Conservation (phyloP, 2,888 invertebrate species). For the Oconnorella tubifera region DNA sequence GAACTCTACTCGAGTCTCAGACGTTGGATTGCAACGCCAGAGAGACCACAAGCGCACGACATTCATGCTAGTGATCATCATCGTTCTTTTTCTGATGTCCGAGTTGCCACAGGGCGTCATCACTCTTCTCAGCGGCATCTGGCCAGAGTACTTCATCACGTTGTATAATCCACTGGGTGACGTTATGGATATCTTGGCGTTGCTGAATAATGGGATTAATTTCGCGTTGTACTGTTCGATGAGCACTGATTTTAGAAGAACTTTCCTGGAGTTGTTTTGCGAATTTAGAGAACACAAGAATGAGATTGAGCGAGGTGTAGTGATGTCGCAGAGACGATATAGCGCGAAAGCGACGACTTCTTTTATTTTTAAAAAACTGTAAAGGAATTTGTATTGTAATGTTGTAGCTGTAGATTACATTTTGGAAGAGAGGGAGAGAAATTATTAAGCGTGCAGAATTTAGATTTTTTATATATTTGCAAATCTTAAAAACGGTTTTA, state of each 20-base stretch:
- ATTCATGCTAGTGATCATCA: slow-evolving; percentile 82
- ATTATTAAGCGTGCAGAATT: no score
- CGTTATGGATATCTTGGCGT: slow-evolving; percentile 82
- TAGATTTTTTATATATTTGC: no score
- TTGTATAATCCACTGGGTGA: slow-evolving; percentile 66
- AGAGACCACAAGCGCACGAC: slow-evolving; percentile 60
- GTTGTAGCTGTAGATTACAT: no score
- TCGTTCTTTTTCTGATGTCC: slow-evolving; percentile 79
- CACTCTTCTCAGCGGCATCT: slow-evolving; percentile 63
- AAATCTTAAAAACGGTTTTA: no score
- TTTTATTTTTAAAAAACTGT: no score
- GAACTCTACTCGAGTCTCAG: no score
- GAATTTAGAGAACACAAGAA: not conserved
- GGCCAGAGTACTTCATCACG: slow-evolving; percentile 40
- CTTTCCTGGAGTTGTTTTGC: slow-evolving; percentile 45
- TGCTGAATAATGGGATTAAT: slow-evolving; percentile 86
- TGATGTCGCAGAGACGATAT: no score
- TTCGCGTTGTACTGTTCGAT: slow-evolving; percentile 89
- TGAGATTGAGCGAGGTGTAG: no score
- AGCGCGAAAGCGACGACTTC: no score
- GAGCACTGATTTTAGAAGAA: slow-evolving; percentile 80
- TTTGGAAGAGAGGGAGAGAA: no score
- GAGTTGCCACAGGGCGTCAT: slow-evolving; percentile 76
- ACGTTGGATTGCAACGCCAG: slow-evolving; percentile 31
- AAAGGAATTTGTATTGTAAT: no score